Percentiles rank a stretch among this genome's conserved stretches.
Conservation (phyloP, 2,888 invertebrate species). For the Epsilonema sp. region DNA sequence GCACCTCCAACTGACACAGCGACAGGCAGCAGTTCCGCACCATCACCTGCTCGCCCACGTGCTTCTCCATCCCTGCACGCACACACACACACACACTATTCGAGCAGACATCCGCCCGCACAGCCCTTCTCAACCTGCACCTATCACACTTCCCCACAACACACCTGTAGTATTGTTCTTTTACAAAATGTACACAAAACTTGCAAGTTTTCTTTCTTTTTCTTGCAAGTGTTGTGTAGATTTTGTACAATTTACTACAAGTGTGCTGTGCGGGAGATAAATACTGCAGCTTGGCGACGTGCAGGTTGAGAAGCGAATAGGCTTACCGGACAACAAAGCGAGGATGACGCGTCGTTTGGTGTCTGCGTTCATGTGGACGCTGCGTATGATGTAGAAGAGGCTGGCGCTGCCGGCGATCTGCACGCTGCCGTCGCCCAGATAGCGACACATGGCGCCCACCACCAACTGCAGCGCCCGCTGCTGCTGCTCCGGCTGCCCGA, state of each 20-base stretch:
- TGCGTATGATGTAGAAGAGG: slow-evolving; percentile 54
- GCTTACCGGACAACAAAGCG: slow-evolving; percentile 17
- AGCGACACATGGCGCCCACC: slow-evolving; percentile 68
- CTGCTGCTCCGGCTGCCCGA: slow-evolving; percentile 16
- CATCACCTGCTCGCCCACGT: slow-evolving; percentile 40
- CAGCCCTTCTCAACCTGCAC: too few relatives aligned
- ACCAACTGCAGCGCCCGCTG: slow-evolving; percentile 39
- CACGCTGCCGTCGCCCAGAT: slow-evolving; percentile 63
- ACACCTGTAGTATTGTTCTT: too few relatives aligned
- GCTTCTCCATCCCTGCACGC: slow-evolving; percentile 20
- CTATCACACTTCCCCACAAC: too few relatives aligned
- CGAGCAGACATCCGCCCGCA: too few relatives aligned
- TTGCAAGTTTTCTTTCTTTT: too few relatives aligned
- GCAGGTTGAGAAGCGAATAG: too few relatives aligned
- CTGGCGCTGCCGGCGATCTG: slow-evolving; percentile 73
- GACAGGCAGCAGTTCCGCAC: slow-evolving; percentile 87
- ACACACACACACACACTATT: neutral
- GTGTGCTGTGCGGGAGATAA: too few relatives aligned
- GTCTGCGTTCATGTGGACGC: slow-evolving; percentile 19
- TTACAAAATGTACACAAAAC: too few relatives aligned
- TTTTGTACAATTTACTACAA: too few relatives aligned
- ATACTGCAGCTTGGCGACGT: too few relatives aligned
- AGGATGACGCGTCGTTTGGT: slow-evolving; percentile 21
- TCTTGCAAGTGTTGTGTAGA: too few relatives aligned
- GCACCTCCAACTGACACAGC: slow-evolving; percentile 80